phyloP scores from a whole-genome alignment of 1,140 invertebrate genomes.

The Drosophila persimilis region DNA sequence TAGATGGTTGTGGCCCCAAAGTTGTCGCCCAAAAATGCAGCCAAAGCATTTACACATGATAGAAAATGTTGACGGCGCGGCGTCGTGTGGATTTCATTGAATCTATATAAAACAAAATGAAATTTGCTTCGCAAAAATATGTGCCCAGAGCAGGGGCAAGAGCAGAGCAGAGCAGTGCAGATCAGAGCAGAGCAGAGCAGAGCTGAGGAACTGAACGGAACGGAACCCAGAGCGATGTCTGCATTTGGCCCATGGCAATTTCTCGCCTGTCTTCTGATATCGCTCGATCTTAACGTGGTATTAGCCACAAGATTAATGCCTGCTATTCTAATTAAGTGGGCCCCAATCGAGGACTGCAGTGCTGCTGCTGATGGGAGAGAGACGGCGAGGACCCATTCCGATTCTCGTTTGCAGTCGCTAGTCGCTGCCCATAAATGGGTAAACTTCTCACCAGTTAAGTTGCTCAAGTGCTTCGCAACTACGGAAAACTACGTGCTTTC shows the following conservation, averaged over 20 bases:
- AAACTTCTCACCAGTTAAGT: constrained; percentile 49
- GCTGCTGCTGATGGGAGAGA: background rate
- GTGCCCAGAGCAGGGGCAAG: background rate
- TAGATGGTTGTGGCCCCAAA: constrained; percentile 73
- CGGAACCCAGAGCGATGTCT: constrained; percentile 3
- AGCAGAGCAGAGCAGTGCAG: too few relatives aligned
- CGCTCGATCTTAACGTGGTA: constrained; percentile 70
- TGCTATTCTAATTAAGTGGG: constrained; percentile 64
- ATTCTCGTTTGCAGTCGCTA: constrained; percentile 6
- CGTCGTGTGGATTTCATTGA: constrained; percentile 66
- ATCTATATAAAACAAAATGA: constrained; percentile 64
- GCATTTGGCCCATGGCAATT: constrained; percentile 59
- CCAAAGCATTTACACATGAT: constrained; percentile 44
- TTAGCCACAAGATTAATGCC: constrained; percentile 72
- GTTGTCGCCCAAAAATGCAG: constrained; percentile 44
- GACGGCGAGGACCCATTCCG: constrained; percentile 1
- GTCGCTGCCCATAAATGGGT: background rate
- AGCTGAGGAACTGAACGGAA: too few relatives aligned
- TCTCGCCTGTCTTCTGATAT: constrained; percentile 72
- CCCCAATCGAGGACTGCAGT: constrained; percentile 31
- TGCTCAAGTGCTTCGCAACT: constrained; percentile 61
- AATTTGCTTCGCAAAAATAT: constrained; percentile 32
- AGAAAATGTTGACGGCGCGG: constrained; percentile 49
- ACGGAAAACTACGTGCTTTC: constrained; percentile 58
- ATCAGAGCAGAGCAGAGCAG: too few relatives aligned